Evolutionary conservation across 2,113 vertebrate species (phyloP).

Genomic region (Platichthys stellatus): DNA sequence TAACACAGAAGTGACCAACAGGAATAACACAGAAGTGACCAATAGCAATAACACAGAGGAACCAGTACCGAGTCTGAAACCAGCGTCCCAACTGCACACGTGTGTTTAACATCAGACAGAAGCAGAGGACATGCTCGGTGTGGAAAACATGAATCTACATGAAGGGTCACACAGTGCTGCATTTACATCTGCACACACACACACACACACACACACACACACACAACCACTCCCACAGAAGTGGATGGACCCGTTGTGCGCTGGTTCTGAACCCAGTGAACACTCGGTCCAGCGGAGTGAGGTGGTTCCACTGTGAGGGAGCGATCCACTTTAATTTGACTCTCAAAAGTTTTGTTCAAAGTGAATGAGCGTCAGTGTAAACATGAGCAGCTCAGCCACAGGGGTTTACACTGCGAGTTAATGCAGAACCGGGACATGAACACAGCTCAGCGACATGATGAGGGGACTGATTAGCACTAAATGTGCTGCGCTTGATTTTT

Average conservation of each 20-base stretch:
- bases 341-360: conserved; percentile 6
- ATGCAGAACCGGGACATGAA: background rate
- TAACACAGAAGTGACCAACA: too few species aligned
- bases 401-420: conserved; percentile 47
- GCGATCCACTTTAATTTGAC: conserved; percentile 3
- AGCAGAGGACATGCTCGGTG: too few species aligned
- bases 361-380: conserved; percentile 11
- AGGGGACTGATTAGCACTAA: conserved; percentile 27
- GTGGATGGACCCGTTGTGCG: conserved; percentile 28
- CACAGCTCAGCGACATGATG: background rate
- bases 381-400: conserved; percentile 20
- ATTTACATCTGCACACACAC: conserved; percentile 19
- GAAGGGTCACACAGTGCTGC: background rate
- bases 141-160: too few species aligned
- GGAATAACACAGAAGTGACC: too few species aligned
- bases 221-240: background rate
- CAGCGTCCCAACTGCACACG: background rate
- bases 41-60: conserved; percentile 11
- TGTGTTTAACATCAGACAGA: conserved; percentile 19
- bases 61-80: background rate
- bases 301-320: background rate
- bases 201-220: conserved; percentile 9
- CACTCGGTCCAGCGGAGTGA: background rate
- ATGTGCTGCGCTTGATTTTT: background rate
- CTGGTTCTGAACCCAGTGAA: conserved; percentile 41